Evolutionary conservation across 2,797 vertebrate genomes (phyloP).

Genomic region (Dendrocincla tyrannina): DNA sequence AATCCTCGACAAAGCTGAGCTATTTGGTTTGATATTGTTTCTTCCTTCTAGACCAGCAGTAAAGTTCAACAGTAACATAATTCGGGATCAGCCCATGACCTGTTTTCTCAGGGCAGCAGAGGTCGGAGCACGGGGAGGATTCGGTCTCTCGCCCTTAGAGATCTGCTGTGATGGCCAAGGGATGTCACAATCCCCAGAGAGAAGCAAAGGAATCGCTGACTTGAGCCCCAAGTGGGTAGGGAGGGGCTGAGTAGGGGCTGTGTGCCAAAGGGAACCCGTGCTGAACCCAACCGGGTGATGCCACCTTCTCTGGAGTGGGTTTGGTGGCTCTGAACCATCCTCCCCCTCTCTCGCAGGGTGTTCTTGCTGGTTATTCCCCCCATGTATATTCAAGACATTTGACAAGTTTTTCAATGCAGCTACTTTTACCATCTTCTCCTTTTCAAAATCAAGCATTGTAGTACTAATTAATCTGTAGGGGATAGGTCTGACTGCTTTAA

Average conservation of each 20-base stretch:
- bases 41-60: not conserved
- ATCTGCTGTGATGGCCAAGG: not conserved
- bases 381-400: not conserved
- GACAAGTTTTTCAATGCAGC: slow-evolving; percentile 8
- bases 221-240: not conserved
- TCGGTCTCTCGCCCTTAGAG: not conserved
- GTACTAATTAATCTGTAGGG: slow-evolving; percentile 64
- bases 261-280: not conserved
- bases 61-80: not conserved
- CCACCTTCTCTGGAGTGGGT: rapidly evolving
- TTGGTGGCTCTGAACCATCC: not conserved
- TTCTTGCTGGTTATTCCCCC: not conserved
- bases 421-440: slow-evolving; percentile 31
- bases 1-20: not conserved
- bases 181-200: not conserved
- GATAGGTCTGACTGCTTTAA: slow-evolving; percentile 51
- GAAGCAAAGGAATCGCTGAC: not conserved
- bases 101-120: not conserved
- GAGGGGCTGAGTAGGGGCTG: not conserved
- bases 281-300: not conserved
- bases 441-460: slow-evolving; percentile 39
- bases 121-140: not conserved
- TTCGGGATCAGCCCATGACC: not conserved
- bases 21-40: not conserved
- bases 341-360: not conserved